Evolutionary conservation across 2,113 vertebrate genomes (phyloP).

Genomic region (Bostrychus sinensis): DNA sequence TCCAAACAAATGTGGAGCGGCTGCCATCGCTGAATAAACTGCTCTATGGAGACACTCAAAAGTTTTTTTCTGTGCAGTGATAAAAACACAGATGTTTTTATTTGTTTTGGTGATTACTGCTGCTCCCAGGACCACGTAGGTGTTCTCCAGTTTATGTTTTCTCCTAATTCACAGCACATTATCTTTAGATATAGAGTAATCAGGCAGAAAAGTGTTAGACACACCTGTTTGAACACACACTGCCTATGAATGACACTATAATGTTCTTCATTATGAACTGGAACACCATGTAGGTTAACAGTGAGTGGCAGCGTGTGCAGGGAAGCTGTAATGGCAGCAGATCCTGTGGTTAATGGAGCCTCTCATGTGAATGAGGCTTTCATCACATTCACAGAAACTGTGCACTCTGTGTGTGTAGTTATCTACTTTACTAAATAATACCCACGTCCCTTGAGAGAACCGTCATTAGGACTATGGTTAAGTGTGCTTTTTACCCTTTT

Average conservation of each 20-base stretch:
- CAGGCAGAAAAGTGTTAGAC: slow-evolving; percentile 13
- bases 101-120: slow-evolving; percentile 15
- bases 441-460: slow-evolving; percentile 17
- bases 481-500: slow-evolving; percentile 22
- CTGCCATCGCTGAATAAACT: slow-evolving; percentile 38
- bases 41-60: slow-evolving; percentile 13
- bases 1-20: slow-evolving; percentile 43
- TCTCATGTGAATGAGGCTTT: slow-evolving; percentile 58
- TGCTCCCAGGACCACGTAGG: slow-evolving; percentile 5
- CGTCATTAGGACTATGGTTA: slow-evolving; percentile 14
- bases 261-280: slow-evolving; percentile 19
- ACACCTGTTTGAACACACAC: slow-evolving; percentile 6
- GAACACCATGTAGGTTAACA: slow-evolving; percentile 40
- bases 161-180: slow-evolving; percentile 11
- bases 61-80: slow-evolving; percentile 18
- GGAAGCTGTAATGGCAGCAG: slow-evolving; percentile 51
- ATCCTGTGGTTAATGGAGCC: slow-evolving; percentile 68
- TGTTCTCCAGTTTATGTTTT: slow-evolving; percentile 8
- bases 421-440: slow-evolving; percentile 15
- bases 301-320: slow-evolving; percentile 38
- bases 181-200: slow-evolving; percentile 17
- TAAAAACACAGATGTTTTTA: slow-evolving; percentile 5
- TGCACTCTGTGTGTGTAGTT: slow-evolving; percentile 10
- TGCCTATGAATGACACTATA: slow-evolving; percentile 17
- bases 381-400: slow-evolving; percentile 30